Percentiles rank a stretch among this genome's conserved stretches.
Conservation (phyloP, 1,140 invertebrate species). For the Thaumetopoea pityocampa region DNA sequence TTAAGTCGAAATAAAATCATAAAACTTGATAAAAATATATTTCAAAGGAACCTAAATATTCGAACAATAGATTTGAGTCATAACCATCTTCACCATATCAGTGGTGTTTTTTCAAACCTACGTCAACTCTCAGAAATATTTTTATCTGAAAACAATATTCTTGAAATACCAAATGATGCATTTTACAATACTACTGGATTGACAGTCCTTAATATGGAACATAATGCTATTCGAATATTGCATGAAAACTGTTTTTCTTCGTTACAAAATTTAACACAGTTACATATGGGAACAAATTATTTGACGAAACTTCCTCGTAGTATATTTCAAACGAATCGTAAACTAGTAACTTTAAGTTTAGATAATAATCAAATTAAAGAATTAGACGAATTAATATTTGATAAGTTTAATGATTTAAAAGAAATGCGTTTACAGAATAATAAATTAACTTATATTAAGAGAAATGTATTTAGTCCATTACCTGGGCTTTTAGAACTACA, state of each 20-base stretch:
- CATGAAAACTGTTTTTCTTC: slow-evolving; percentile 84
- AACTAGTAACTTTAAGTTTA: slow-evolving; percentile 89
- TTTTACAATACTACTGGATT: slow-evolving; percentile 87
- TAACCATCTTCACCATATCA: slow-evolving; percentile 91
- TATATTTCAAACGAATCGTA: slow-evolving; percentile 84
- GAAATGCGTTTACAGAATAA: slow-evolving; percentile 94
- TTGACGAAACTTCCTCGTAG: slow-evolving; percentile 84
- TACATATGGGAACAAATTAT: slow-evolving; percentile 92
- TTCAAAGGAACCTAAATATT: slow-evolving; percentile 84
- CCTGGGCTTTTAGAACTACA: slow-evolving; percentile 89
- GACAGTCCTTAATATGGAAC: slow-evolving; percentile 89
- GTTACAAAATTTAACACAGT: slow-evolving; percentile 85
- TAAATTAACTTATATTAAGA: slow-evolving; percentile 83
- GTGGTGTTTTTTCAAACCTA: slow-evolving; percentile 87
- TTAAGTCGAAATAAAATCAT: slow-evolving; percentile 92
- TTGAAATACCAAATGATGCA: slow-evolving; percentile 87
- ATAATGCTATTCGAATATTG: slow-evolving; percentile 89
- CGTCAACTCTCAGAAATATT: slow-evolving; percentile 87
- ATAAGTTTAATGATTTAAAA: slow-evolving; percentile 82
- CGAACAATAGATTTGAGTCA: slow-evolving; percentile 90
- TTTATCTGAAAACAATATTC: slow-evolving; percentile 93
- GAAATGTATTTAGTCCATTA: slow-evolving; percentile 88
- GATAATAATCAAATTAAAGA: slow-evolving; percentile 93
- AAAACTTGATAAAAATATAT: slow-evolving; percentile 82
- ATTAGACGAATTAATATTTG: slow-evolving; percentile 87